These are phyloP conservation scores for Ptychoptera contaminata DNA, from an alignment of 2,888 invertebrate species.

Conservation along the genomic window DNA sequence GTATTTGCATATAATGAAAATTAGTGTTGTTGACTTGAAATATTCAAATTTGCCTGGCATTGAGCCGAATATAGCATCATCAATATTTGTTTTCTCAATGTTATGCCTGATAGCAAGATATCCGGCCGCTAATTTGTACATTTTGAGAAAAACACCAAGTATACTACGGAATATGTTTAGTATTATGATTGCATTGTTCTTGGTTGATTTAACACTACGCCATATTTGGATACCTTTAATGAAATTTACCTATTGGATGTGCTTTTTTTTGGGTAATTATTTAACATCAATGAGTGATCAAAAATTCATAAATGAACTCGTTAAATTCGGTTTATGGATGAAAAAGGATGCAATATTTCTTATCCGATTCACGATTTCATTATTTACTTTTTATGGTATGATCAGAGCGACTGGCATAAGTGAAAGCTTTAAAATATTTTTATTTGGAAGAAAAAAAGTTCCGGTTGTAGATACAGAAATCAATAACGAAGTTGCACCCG, in stretches of 20 bases:
- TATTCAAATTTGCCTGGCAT: constrained; percentile 14
- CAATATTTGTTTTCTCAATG: constrained; percentile 16
- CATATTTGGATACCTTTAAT: constrained; percentile 18
- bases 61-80: constrained; percentile 17
- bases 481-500: too few species aligned
- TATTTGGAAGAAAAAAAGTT: too few species aligned
- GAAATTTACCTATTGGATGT: constrained; percentile 12
- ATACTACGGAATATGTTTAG: constrained; percentile 14
- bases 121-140: constrained; percentile 10
- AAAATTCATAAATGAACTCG: neutral
- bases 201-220: constrained; percentile 15
- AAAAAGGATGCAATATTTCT: neutral
- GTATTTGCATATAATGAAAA: constrained; percentile 14
- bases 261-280: constrained; percentile 13
- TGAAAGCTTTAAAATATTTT: too few species aligned
- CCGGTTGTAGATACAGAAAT: too few species aligned
- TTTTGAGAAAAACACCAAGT: constrained; percentile 11
- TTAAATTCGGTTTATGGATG: neutral
- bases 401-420: too few species aligned
- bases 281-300: constrained; percentile 1
- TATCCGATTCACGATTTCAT: too few species aligned
- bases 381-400: too few species aligned
- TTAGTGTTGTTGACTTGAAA: constrained; percentile 15
- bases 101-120: constrained; percentile 14
- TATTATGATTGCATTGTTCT: constrained; percentile 13